phyloP scores from a whole-genome alignment of 1,140 invertebrate species.

The Bombus pyrosoma region DNA sequence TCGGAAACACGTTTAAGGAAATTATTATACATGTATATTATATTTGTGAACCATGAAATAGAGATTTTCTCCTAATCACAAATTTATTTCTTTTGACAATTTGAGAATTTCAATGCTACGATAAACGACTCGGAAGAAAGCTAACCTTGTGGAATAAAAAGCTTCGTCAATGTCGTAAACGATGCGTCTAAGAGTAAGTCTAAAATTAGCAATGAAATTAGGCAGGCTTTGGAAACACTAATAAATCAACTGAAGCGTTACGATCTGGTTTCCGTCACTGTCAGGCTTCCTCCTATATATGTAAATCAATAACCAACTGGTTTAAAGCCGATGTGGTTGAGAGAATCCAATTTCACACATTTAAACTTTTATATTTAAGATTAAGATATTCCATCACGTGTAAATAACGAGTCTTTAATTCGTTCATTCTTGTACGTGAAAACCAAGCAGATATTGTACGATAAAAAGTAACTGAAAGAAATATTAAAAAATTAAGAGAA shows the following conservation, averaged over 20 bases:
- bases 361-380: not conserved
- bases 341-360: slow-evolving; percentile 12
- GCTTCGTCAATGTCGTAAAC: not conserved
- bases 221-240: slow-evolving; percentile 24
- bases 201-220: slow-evolving; percentile 27
- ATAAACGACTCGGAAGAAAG: not conserved
- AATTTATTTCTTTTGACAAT: not conserved
- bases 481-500: not conserved
- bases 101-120: not conserved
- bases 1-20: too few species aligned
- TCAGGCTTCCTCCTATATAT: slow-evolving; percentile 25
- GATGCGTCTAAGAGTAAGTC: not conserved
- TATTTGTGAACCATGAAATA: not conserved
- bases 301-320: slow-evolving; percentile 42
- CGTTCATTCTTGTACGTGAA: not conserved
- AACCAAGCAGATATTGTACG: too few species aligned
- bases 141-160: not conserved
- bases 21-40: not conserved
- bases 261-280: slow-evolving; percentile 40
- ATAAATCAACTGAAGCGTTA: slow-evolving; percentile 43
- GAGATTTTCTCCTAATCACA: not conserved
- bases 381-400: not conserved
- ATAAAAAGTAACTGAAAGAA: not conserved
- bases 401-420: not conserved
- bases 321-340: slow-evolving; percentile 35